Conservation (phyloP, 2,113 vertebrate species). For the Caloenas nicobarica region DNA sequence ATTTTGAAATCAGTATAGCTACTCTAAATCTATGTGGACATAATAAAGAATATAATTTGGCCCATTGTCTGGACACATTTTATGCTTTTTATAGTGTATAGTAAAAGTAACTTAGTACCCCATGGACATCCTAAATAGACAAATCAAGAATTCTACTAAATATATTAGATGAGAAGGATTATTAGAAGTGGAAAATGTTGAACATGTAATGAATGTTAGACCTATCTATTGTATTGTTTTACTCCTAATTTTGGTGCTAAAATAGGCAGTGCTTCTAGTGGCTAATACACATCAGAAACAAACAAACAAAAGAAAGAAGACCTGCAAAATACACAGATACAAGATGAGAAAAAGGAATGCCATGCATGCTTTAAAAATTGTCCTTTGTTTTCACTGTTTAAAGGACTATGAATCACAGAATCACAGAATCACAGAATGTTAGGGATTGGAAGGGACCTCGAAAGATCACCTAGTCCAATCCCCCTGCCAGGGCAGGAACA, state of each 20-base stretch:
- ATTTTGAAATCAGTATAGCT: neutral
- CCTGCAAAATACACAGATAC: neutral
- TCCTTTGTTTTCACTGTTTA: neutral
- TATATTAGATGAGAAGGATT: neutral
- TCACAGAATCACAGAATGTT: too few species aligned
- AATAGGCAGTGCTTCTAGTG: neutral
- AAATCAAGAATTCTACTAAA: neutral
- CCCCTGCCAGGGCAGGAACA: too few species aligned
- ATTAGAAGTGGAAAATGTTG: neutral
- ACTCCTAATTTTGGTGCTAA: neutral
- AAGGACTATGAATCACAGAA: too few species aligned
- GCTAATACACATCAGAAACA: neutral
- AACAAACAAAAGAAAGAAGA: neutral
- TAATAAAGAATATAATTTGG: neutral
- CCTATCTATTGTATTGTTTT: neutral
- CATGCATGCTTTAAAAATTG: neutral
- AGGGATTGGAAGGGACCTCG: too few species aligned
- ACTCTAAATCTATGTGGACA: neutral
- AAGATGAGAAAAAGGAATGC: neutral
- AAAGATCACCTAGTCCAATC: too few species aligned
- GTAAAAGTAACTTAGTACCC: neutral
- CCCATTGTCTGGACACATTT: neutral
- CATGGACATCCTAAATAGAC: neutral
- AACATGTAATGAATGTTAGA: neutral
- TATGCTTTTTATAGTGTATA: neutral